These are phyloP conservation scores for Panthera uncia DNA, from an alignment of 2,113 vertebrate genomes.

Conservation along the genomic window DNA sequence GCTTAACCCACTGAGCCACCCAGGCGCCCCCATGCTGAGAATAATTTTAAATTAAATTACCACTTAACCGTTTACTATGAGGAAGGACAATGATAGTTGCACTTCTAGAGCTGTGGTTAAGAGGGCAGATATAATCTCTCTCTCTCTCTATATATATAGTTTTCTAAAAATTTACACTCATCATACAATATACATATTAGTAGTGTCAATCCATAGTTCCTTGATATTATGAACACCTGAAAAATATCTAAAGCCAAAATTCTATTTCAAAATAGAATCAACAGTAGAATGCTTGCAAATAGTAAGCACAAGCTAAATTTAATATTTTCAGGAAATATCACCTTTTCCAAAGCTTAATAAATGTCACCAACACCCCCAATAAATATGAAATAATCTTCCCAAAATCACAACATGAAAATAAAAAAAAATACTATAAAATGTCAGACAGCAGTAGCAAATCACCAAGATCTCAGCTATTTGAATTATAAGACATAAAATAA, in stretches of 20 bases:
- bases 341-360: not conserved
- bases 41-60: conserved; percentile 3
- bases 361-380: not conserved
- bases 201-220: not conserved
- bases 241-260: not conserved
- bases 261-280: not conserved
- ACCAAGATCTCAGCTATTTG: not conserved
- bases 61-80: not conserved
- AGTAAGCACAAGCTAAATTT: not conserved
- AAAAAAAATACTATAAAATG: not conserved
- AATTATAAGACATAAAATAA: not conserved
- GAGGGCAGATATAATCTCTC: not conserved
- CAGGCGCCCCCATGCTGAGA: not conserved
- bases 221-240: not conserved
- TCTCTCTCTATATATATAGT: not conserved
- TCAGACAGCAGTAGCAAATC: not conserved
- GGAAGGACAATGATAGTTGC: not conserved
- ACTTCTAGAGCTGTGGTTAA: not conserved
- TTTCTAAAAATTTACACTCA: not conserved
- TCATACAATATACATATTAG: not conserved
- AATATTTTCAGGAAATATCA: not conserved
- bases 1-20: no score
- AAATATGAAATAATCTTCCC: not conserved
- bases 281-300: not conserved
- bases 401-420: not conserved